phyloP scores from a whole-genome alignment of 2,888 invertebrate species.

The Leptothorax acervorum region DNA sequence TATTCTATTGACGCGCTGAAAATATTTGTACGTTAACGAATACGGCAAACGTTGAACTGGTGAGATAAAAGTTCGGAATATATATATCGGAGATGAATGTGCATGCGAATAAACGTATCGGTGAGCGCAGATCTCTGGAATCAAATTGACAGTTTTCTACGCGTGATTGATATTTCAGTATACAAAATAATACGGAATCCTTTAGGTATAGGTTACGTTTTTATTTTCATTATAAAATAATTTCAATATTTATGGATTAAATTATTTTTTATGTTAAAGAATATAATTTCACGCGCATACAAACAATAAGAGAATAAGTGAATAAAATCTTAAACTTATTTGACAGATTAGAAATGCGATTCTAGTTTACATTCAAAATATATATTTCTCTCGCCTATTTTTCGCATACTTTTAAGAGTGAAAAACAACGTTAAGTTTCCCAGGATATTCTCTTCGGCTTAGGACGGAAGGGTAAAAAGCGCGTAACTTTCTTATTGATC shows the following conservation, averaged over 20 bases:
- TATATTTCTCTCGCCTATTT: not conserved
- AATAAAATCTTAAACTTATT: not conserved
- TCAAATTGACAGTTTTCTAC: conserved; percentile 15
- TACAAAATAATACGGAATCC: not conserved
- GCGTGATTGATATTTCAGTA: not conserved
- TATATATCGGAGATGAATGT: not conserved
- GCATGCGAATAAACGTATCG: not conserved
- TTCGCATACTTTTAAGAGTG: not conserved
- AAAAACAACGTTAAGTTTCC: not conserved
- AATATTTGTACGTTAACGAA: conserved; percentile 29
- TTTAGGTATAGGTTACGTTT: not conserved
- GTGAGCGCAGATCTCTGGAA: not conserved
- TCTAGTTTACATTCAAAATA: not conserved
- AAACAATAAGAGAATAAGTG: not conserved
- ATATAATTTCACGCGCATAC: not conserved
- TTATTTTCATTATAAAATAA: not conserved
- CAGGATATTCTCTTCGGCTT: conserved; percentile 2
- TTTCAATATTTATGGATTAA: not conserved
- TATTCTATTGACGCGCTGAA: conserved; percentile 17
- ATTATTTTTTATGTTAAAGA: not conserved
- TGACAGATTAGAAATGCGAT: not conserved
- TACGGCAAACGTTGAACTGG: not conserved
- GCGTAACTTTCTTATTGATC: conserved; percentile 60
- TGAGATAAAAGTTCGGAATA: conserved; percentile 10
- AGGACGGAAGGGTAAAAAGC: conserved; percentile 49